These are phyloP conservation scores for Rhyacichthys aspro DNA, from an alignment of 2,797 vertebrate species.

Conservation along the genomic window DNA sequence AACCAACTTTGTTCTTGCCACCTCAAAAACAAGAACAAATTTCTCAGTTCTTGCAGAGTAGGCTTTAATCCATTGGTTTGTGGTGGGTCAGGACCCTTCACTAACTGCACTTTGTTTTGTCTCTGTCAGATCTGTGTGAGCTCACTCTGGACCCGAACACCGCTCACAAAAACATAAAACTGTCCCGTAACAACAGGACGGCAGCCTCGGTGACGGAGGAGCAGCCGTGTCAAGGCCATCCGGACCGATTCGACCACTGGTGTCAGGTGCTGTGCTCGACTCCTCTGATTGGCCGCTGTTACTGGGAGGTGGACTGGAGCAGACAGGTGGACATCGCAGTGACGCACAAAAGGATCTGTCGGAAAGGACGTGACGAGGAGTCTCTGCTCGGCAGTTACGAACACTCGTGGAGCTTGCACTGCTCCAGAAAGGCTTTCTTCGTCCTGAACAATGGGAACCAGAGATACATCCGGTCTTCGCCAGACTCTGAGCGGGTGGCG, in stretches of 20 bases:
- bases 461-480: neutral
- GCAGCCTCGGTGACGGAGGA: neutral
- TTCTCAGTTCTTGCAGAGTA: too few relatives aligned
- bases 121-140: slow-evolving; percentile 14
- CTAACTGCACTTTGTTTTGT: too few relatives aligned
- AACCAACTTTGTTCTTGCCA: too few relatives aligned
- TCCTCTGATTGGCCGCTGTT: slow-evolving; percentile 9
- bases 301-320: slow-evolving; percentile 19
- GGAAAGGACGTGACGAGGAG: slow-evolving; percentile 2
- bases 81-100: too few relatives aligned
- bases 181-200: too few relatives aligned
- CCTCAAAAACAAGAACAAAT: too few relatives aligned
- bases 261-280: slow-evolving; percentile 10
- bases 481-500: neutral
- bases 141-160: slow-evolving; percentile 15
- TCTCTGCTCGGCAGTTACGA: neutral
- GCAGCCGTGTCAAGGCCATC: slow-evolving; percentile 16
- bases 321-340: slow-evolving; percentile 1
- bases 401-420: slow-evolving; percentile 7
- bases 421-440: neutral
- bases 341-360: slow-evolving; percentile 1
- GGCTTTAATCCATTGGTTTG: too few relatives aligned
- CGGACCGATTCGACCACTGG: slow-evolving; percentile 8
- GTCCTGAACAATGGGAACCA: neutral
- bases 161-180: neutral